Percentiles rank a stretch among this genome's conserved stretches.
These are phyloP conservation scores for Danio rerio DNA, from an alignment of 2,113 vertebrate species.

Conservation along the genomic window DNA sequence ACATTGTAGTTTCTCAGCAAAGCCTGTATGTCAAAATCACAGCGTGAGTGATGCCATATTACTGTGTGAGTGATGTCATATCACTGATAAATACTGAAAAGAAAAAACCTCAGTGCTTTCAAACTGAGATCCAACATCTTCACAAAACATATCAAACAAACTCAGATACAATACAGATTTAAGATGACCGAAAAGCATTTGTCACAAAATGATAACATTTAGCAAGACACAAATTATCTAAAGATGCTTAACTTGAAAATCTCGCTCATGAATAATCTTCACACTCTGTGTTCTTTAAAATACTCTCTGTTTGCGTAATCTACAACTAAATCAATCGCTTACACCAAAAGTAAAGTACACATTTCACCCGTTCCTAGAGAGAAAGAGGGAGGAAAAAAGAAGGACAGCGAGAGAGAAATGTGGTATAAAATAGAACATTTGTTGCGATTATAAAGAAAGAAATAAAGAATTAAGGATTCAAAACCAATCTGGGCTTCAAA, in stretches of 20 bases:
- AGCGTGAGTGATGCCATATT: conserved; percentile 22
- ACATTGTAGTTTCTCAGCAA: conserved; percentile 22
- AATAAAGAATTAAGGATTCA: conserved; percentile 7
- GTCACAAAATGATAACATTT: conserved; percentile 39
- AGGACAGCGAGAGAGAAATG: neutral
- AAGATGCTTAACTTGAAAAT: conserved; percentile 37
- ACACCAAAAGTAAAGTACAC: neutral
- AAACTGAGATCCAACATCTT: conserved; percentile 19
- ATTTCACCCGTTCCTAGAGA: neutral
- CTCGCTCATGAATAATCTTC: neutral
- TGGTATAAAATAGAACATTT: neutral
- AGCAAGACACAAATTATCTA: conserved; percentile 33
- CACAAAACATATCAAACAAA: conserved; percentile 35
- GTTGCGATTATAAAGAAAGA: conserved; percentile 3
- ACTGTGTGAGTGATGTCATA: conserved; percentile 31
- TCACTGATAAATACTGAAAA: conserved; percentile 35
- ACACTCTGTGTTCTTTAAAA: conserved; percentile 24
- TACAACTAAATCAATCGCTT: conserved; percentile 12
- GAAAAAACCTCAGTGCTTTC: conserved; percentile 24
- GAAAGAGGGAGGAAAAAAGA: neutral
- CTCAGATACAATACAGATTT: conserved; percentile 41
- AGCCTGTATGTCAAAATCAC: conserved; percentile 23
- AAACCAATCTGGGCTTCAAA: conserved; percentile 2
- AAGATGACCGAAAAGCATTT: conserved; percentile 28
- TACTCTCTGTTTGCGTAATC: neutral